A percentile compares a stretch with the other conserved stretches of the same genome.
These are phyloP conservation scores for Argopecten irradians DNA, from an alignment of 1,140 invertebrate genomes.

Conservation along the genomic window DNA sequence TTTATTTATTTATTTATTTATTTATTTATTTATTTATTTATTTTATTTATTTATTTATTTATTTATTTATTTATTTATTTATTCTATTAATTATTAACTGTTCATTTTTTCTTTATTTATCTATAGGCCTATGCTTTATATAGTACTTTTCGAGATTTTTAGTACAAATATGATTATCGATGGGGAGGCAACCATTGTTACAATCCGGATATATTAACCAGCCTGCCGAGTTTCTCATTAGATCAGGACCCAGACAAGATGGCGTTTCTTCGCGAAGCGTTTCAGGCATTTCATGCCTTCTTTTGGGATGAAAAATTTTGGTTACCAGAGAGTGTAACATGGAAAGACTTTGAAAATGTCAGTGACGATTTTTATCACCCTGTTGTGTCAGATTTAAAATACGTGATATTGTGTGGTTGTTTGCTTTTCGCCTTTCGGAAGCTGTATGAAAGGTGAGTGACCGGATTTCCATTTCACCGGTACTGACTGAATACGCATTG, in stretches of 20 bases:
- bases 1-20: too few relatives aligned
- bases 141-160: too few relatives aligned
- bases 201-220: neutral
- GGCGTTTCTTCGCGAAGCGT: conserved; percentile 33
- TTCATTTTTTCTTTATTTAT: too few relatives aligned
- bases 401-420: conserved; percentile 89
- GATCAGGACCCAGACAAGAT: conserved; percentile 32
- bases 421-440: conserved; percentile 86
- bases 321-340: conserved; percentile 55
- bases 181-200: neutral
- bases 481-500: conserved; percentile 14
- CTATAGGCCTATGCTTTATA: too few relatives aligned
- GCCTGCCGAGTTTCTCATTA: neutral
- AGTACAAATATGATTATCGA: too few relatives aligned
- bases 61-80: too few relatives aligned
- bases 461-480: neutral
- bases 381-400: conserved; percentile 88
- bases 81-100: too few relatives aligned
- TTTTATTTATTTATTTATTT: too few relatives aligned
- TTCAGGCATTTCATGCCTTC: conserved; percentile 31
- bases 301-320: conserved; percentile 69
- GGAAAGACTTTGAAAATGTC: conserved; percentile 57
- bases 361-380: conserved; percentile 71
- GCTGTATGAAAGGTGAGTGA: conserved; percentile 87
- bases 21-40: too few relatives aligned